Base-by-base conservation (phyloP, 1,140 invertebrate genomes). In the Eufriesea mexicana region DNA sequence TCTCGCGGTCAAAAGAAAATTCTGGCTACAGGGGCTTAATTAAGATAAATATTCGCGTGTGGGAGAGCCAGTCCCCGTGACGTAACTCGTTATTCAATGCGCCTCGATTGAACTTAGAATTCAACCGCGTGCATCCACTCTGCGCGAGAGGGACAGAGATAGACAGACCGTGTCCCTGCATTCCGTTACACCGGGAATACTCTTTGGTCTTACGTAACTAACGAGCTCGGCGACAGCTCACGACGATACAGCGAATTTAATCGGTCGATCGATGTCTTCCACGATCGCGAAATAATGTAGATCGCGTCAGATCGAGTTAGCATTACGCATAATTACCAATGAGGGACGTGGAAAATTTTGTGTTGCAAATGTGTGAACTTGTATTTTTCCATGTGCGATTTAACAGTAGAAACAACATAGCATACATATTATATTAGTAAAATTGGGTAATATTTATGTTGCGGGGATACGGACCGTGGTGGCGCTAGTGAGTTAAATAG, bases 81-180 rank as follows among this genome's bases (percentile, higher is more conserved):
- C 64, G 64, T 70, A 83, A 83, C 42, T 55, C 64, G 74, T 77
- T 78, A 78, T 77, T 12, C 47, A 68, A 82, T 42, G 25, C 51
- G 47, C 45, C 51, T 14, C 51, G 62, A 67, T 82, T 28, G 51
- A 55, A 68, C 73, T 51, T 68, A 77, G 73, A 61, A 73, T 64
- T 35, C 8, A 42, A 45, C 59, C 70, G 55, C 55, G 59, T 54
- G 23, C 10, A 67, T 71, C 5, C 18, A 57, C 7, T 2, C 7
- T 67, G 23, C 5, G n/a, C 23, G 16, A 62, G 7, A 23, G 54
- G 2, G 54, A 49, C 1, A 61, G 25, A 25, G 12, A 18, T 25
- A 62, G 6, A 62, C 14, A 28, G 25, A 62, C 35, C 35, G 42
- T n/a, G 28, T 51, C 47, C 25, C 68, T 28, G 47, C 47, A 71